Evolutionary conservation across 2,797 vertebrate genomes (phyloP), one percentile per base, ranked within the genome.

Genomic region (Smutsia gigantea): DNA sequence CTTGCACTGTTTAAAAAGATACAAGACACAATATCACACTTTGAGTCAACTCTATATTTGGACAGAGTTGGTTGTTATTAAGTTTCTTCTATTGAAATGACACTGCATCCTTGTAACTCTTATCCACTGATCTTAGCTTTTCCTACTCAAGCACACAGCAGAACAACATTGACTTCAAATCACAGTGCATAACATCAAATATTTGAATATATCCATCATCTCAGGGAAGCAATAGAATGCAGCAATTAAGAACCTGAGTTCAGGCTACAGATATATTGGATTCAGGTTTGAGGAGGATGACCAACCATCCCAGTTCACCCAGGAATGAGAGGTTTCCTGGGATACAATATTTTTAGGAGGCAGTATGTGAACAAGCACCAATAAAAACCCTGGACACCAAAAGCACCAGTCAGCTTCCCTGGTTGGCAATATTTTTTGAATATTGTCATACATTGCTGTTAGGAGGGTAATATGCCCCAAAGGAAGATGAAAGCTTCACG

Each of bases 131-230:
- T 84, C 78, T 71, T 82, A 78, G 72, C 13, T 85, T 90, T 96
- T 86, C 74, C 13, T 64, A 57, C 66, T 59, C 21, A 53, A 25
- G 19, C 34, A 93, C 55, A 53, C 42, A 78, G 13, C 15, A 68
- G 78, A 97, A 78, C 17, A 85, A 25, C 69, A 93, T 34, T 78
- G 15, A 72, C 29, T 75, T 88, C 66, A 88, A 64, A 88, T 83
- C 53, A 77, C 23, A 88, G n/a, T 25, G 7, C 27, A 34, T 37
- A 46, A 59, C 18, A 81, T 91, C 69, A 88, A 75, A 79, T 69
- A 96, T 69, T 81, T 93, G 21, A 96, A 69, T 61, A 68, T 11
- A 74, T 74, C 59, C 42, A 55, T 91, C 42, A 78, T 88, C 46
- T 95, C 13, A 31, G 8, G 42, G 31, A 85, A 93, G 11, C 14